Base-by-base conservation (phyloP, 2,113 vertebrate genomes). In the Aldabrachelys gigantea region DNA sequence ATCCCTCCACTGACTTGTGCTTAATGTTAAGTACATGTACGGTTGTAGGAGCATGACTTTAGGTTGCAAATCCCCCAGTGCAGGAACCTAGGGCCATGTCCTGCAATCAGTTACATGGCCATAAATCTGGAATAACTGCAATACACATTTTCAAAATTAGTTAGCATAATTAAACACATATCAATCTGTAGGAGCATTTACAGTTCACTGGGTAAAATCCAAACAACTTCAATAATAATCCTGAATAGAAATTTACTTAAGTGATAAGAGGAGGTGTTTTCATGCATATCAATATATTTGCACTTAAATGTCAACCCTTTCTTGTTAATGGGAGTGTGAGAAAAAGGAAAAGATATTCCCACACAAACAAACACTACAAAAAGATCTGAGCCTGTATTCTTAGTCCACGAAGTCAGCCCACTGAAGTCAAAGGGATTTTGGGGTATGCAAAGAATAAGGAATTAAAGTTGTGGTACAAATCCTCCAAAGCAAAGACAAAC, bases 121-220 rank as follows among this genome's bases (percentile, higher is more conserved):
- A 79, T 85, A 16, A n/a, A 54, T 44, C 16, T 80, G 84, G 89
- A 22, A 85, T 89, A 62, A 95, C 85, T 4, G 17, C 92, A 92
- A 94, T 87, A 59, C 2, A 8, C 31, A 93, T 96, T 96, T 97
- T 92, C 41, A 92, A 91, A 90, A 90, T 82, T 80, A 88, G 29
- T 93, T 94, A 88, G 24, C 75, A 38, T 72, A 85, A 24, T n/a
- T 79, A 52, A 27, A 62, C 13, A 41, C 83, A 41, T 90, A 85
- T 90, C 87, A 49, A 1, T 85, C n/a, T 85, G 62, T 93, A 92
- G 41, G 69, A 21, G 44, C n/a, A 49, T 35, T 82, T 56, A 82
- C 2, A 69, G 19, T 89, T 95, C 84, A 22, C 25, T 92, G 84
- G 22, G 17, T 31, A 50, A 72, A 87, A 57, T 92, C 8, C 21